Conservation (phyloP, 2,797 vertebrate genomes). For the Enteromius radiatus region DNA sequence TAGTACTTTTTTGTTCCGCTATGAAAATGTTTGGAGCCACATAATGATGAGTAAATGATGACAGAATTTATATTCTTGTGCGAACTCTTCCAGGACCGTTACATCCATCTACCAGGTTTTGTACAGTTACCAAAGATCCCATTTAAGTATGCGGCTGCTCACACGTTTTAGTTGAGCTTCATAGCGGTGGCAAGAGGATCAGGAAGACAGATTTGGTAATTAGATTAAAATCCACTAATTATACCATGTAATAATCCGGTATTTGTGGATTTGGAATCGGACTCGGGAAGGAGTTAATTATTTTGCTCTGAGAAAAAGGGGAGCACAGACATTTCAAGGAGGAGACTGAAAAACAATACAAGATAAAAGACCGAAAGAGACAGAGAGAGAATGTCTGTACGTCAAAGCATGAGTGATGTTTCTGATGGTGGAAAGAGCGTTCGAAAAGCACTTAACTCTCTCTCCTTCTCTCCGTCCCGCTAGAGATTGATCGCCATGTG, state of each 20-base stretch:
- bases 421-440: slow-evolving; percentile 78
- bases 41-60: background rate
- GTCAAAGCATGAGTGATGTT: slow-evolving; percentile 68
- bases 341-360: slow-evolving; percentile 34
- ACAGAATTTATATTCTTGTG: background rate
- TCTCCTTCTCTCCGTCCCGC: slow-evolving; percentile 75
- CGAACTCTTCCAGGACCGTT: slow-evolving; percentile 9
- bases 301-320: slow-evolving; percentile 31
- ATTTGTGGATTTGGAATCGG: slow-evolving; percentile 48
- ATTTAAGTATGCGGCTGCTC: slow-evolving; percentile 22
- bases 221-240: slow-evolving; percentile 50
- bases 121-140: slow-evolving; percentile 3
- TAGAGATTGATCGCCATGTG: slow-evolving; percentile 82
- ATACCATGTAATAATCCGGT: slow-evolving; percentile 45
- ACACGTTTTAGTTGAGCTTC: slow-evolving; percentile 13
- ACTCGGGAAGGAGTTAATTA: slow-evolving; percentile 34
- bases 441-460: slow-evolving; percentile 82
- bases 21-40: background rate
- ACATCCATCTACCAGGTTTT: slow-evolving; percentile 22
- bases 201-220: slow-evolving; percentile 44
- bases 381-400: slow-evolving; percentile 42
- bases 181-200: slow-evolving; percentile 26
- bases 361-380: slow-evolving; percentile 42
- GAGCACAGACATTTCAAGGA: background rate
- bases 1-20: background rate